Conservation (phyloP, 2,888 invertebrate genomes). For the Vesta saturnalis region DNA sequence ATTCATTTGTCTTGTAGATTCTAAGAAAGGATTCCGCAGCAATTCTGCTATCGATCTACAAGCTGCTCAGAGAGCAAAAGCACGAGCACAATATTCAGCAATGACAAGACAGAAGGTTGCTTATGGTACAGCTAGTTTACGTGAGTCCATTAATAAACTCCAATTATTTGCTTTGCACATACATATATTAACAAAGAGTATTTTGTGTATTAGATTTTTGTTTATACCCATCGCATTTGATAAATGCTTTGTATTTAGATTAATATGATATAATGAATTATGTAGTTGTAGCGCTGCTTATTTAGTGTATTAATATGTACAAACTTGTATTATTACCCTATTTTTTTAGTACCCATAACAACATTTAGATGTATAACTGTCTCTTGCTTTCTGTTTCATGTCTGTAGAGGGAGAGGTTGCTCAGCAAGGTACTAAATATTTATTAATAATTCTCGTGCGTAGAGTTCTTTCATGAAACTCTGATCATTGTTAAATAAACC, state of each 20-base stretch:
- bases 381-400: constrained; percentile 57
- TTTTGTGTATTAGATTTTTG: no score
- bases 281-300: background rate
- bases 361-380: constrained; percentile 28
- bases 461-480: background rate
- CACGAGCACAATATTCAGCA: constrained; percentile 83
- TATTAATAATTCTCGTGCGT: constrained; percentile 21
- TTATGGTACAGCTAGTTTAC: constrained; percentile 72
- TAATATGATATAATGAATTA: background rate
- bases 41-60: constrained; percentile 94
- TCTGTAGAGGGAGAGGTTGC: constrained; percentile 71
- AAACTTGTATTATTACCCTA: background rate
- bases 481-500: background rate
- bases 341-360: background rate
- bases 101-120: constrained; percentile 80
- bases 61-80: constrained; percentile 88
- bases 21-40: constrained; percentile 74
- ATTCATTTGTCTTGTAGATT: constrained; percentile 48
- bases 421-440: constrained; percentile 68
- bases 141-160: constrained; percentile 67
- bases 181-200: no score
- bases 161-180: background rate
- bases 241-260: no score
- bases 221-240: no score
- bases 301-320: background rate